phyloP scores from a whole-genome alignment of 1,140 invertebrate genomes.

The Thaumatotibia leucotreta region DNA sequence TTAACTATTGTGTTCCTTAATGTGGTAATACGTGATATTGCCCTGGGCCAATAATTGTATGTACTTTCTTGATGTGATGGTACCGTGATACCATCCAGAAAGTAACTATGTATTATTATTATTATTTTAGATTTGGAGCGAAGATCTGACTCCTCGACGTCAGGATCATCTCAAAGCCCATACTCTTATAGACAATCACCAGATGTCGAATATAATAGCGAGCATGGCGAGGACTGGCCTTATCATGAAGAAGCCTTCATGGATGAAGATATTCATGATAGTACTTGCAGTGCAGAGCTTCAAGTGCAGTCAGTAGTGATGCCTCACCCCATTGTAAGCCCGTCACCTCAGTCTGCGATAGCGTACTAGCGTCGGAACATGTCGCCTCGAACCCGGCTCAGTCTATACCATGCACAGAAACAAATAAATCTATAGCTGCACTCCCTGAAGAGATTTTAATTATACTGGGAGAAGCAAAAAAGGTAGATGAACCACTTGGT shows the following conservation, averaged over 20 bases:
- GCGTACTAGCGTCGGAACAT: not conserved
- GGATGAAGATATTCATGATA: not conserved
- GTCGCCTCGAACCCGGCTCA: not conserved
- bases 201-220: not conserved
- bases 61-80: too few species aligned
- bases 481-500: not conserved
- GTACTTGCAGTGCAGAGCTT: not conserved
- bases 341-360: not conserved
- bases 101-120: too few species aligned
- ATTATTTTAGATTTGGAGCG: not conserved
- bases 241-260: too few species aligned
- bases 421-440: not conserved
- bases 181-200: not conserved
- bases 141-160: not conserved
- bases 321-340: not conserved
- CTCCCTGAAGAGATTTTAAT: not conserved
- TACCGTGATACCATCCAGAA: too few species aligned
- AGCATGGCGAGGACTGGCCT: too few species aligned
- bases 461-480: constrained; percentile 4
- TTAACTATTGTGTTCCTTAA: too few species aligned
- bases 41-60: too few species aligned
- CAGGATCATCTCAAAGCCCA: not conserved
- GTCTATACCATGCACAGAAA: not conserved
- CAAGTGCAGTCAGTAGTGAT: not conserved
- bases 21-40: too few species aligned